Conservation (phyloP, 2,797 vertebrate genomes). For the Urophycis tenuis region DNA sequence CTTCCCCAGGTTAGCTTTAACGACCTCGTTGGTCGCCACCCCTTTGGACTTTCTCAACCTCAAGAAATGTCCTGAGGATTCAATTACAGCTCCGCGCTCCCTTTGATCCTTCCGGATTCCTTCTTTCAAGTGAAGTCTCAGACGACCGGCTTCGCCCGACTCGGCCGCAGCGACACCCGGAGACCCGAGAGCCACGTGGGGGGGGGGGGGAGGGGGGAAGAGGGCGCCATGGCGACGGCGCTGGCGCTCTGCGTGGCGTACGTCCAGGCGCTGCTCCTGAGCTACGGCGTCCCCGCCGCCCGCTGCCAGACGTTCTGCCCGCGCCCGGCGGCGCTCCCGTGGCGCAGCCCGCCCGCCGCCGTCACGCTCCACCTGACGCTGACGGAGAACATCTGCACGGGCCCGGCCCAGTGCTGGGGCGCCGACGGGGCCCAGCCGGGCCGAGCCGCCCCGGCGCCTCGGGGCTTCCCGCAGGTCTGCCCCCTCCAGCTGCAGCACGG, state of each 20-base stretch:
- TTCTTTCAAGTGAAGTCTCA: not conserved
- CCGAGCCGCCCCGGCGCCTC: not conserved
- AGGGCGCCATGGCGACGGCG: conserved; percentile 10
- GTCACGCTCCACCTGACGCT: conserved; percentile 73
- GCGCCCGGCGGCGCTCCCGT: conserved; percentile 56
- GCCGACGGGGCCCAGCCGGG: conserved; percentile 11
- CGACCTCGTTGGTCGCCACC: conserved; percentile 8
- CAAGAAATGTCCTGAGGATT: conserved; percentile 24
- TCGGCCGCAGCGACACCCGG: conserved; percentile 4
- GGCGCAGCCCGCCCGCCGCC: conserved; percentile 57
- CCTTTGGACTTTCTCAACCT: conserved; percentile 5
- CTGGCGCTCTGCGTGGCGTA: conserved; percentile 35
- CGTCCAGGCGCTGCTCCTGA: conserved; percentile 34
- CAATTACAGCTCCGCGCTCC: conserved; percentile 8
- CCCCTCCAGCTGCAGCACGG: conserved; percentile 78
- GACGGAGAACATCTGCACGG: conserved; percentile 64
- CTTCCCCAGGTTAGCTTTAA: conserved; percentile 35
- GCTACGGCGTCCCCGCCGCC: conserved; percentile 28
- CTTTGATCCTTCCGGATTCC: not conserved
- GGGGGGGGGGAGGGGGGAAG: no score
- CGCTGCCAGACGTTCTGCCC: conserved; percentile 62
- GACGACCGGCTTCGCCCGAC: not conserved
- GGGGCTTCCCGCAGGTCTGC: conserved; percentile 73
- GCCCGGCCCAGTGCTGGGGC: conserved; percentile 68
- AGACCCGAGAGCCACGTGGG: conserved; percentile 27